Conservation (phyloP, 2,888 invertebrate genomes). For the Drosophila conformis region DNA sequence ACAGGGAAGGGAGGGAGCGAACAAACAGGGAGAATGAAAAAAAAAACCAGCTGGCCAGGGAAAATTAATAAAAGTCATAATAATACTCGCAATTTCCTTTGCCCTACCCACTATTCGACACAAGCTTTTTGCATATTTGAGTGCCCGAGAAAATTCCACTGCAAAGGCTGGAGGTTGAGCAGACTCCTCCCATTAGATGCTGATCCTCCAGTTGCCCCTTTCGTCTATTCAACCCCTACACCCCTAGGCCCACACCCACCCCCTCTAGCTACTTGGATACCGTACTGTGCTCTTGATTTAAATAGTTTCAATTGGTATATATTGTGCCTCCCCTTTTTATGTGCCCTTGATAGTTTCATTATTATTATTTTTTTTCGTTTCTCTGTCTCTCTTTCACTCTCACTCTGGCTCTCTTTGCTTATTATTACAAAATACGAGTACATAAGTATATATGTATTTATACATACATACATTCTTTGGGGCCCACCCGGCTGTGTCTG, state of each 20-base stretch:
- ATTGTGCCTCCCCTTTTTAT: slow-evolving; percentile 38
- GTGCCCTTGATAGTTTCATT: slow-evolving; percentile 50
- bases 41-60: slow-evolving; percentile 37
- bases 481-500: not conserved
- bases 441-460: not conserved
- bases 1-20: slow-evolving; percentile 20
- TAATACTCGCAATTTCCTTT: slow-evolving; percentile 81
- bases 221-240: slow-evolving; percentile 5
- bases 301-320: slow-evolving; percentile 68
- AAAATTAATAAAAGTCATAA: slow-evolving; percentile 79
- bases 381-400: not conserved
- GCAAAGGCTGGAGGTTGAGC: not conserved
- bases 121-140: slow-evolving; percentile 56
- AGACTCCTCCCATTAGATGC: slow-evolving; percentile 36
- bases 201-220: slow-evolving; percentile 11
- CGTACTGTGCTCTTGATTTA: slow-evolving; percentile 57
- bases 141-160: slow-evolving; percentile 47
- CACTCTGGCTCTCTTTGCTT: not conserved
- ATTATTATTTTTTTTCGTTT: slow-evolving; percentile 31
- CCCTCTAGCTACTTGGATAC: not conserved
- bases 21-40: not conserved
- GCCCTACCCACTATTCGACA: slow-evolving; percentile 46
- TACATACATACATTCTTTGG: slow-evolving; percentile 1
- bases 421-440: slow-evolving; percentile 30
- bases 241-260: not conserved